These are phyloP conservation scores for Polyodon spathula DNA, from an alignment of 2,113 vertebrate genomes.

Conservation along the genomic window DNA sequence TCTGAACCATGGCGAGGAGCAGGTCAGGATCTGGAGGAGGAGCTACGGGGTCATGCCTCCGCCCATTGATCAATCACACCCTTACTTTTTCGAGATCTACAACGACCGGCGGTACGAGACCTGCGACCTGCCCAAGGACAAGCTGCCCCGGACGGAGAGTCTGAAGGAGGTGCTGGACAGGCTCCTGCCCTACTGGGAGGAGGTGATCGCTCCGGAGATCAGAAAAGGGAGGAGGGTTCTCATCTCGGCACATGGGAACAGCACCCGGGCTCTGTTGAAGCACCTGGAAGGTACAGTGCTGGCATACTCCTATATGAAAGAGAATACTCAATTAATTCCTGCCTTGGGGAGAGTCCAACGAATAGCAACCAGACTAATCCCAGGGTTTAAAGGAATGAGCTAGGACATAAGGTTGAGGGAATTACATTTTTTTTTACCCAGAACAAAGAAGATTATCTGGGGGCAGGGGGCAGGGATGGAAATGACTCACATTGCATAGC, in stretches of 20 bases:
- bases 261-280: conserved; percentile 88
- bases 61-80: conserved; percentile 75
- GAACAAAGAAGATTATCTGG: no score
- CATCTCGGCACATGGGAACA: conserved; percentile 92
- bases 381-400: no score
- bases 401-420: no score
- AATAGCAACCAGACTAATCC: no score
- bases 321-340: no score
- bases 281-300: conserved; percentile 77
- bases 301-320: background rate
- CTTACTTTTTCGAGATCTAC: conserved; percentile 83
- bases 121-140: conserved; percentile 66
- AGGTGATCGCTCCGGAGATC: conserved; percentile 80
- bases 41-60: conserved; percentile 83
- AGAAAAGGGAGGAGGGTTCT: conserved; percentile 72
- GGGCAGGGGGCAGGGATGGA: no score
- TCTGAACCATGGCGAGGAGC: conserved; percentile 80
- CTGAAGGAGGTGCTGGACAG: conserved; percentile 87
- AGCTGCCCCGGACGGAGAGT: conserved; percentile 78
- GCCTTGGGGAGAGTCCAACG: no score
- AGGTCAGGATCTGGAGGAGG: conserved; percentile 85
- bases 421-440: no score
- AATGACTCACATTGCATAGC: no score
- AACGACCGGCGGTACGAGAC: conserved; percentile 77
- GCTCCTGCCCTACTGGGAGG: conserved; percentile 87